A percentile compares a stretch with the other conserved stretches of the same genome.
Conservation (phyloP, 2,888 invertebrate species). For the Hypselothyrea guttata region DNA sequence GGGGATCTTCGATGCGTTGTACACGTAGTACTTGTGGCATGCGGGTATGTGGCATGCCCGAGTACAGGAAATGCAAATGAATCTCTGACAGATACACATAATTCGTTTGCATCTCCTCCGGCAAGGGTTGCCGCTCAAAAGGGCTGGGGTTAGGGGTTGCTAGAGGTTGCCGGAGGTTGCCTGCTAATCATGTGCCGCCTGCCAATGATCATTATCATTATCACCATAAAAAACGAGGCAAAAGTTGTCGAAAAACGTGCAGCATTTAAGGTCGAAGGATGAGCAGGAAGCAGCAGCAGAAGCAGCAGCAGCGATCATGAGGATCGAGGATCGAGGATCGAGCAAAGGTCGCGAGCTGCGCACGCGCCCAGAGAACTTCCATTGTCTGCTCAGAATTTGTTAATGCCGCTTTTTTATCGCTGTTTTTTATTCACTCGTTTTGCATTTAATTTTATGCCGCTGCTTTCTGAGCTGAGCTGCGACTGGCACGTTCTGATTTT, state of each 20-base stretch:
- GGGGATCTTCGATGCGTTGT: constrained; percentile 21
- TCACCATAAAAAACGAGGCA: constrained; percentile 60
- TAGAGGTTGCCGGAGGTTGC: constrained; percentile 42
- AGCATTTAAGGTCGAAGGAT: constrained; percentile 49
- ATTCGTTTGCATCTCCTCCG: constrained; percentile 10
- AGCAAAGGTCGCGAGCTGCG: constrained; percentile 51
- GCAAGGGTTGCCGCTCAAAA: constrained; percentile 22
- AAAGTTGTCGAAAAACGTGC: constrained; percentile 72
- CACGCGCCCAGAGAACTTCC: constrained; percentile 55
- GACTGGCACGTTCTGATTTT: constrained; percentile 57
- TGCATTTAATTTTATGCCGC: background rate
- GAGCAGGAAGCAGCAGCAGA: background rate
- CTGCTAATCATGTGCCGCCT: background rate
- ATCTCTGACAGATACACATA: constrained; percentile 58
- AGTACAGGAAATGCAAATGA: constrained; percentile 78
- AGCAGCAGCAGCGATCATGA: background rate
- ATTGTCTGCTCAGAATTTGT: background rate
- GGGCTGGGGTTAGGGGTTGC: constrained; percentile 42
- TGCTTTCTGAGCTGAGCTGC: background rate
- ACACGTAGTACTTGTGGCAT: too few species aligned
- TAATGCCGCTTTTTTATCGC: background rate
- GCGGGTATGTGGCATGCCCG: constrained; percentile 43
- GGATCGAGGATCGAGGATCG: constrained; percentile 6
- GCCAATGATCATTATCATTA: constrained; percentile 36
- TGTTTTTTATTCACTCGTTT: background rate